Percentiles rank a stretch among this genome's conserved stretches.
phyloP scores from a whole-genome alignment of 2,888 invertebrate species.

The Clunio marinus region DNA sequence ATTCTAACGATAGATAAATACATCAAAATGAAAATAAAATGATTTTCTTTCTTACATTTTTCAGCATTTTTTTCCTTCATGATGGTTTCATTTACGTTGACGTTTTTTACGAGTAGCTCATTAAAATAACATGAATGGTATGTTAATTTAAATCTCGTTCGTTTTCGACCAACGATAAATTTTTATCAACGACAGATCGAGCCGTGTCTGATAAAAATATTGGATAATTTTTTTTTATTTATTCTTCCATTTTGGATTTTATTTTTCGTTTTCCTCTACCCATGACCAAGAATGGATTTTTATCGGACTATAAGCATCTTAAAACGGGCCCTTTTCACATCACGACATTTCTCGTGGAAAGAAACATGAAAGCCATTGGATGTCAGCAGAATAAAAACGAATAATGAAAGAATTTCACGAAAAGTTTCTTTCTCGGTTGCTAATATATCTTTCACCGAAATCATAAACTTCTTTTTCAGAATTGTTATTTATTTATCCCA shows the following conservation, averaged over 20 bases:
- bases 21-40: neutral
- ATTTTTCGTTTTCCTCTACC: too few relatives aligned
- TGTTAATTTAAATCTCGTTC: conserved; percentile 31
- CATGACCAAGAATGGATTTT: too few relatives aligned
- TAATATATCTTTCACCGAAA: neutral
- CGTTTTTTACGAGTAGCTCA: conserved; percentile 29
- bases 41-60: neutral
- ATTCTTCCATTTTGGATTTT: too few relatives aligned
- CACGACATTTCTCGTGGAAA: neutral
- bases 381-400: too few relatives aligned
- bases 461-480: neutral
- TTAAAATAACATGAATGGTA: conserved; percentile 33
- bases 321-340: too few relatives aligned
- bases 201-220: neutral
- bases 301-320: too few relatives aligned
- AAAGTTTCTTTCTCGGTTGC: neutral
- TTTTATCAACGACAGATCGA: conserved; percentile 22
- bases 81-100: conserved; percentile 36
- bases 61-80: neutral
- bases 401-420: neutral
- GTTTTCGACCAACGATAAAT: conserved; percentile 6
- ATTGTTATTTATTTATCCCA: conserved; percentile 26
- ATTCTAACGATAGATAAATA: neutral
- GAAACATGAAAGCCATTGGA: too few relatives aligned
- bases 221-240: too few relatives aligned